Base-by-base conservation (phyloP, 2,888 invertebrate species). In the Gisinianus flammeolus region DNA sequence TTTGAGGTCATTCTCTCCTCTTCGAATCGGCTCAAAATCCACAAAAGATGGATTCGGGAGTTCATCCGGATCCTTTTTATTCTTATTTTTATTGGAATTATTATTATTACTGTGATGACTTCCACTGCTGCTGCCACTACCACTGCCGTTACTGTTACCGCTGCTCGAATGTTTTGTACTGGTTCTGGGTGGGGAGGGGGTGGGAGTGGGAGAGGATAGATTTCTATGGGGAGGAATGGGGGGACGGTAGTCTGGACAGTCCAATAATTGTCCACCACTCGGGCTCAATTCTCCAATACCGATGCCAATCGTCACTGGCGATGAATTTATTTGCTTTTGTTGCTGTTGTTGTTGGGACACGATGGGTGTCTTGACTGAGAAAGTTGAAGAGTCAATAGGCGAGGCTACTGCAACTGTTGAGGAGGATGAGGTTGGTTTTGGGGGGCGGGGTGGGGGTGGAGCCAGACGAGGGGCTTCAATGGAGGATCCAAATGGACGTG, bases 201-300 rank as follows among this genome's bases (percentile, higher is more conserved):
- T 74, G 75, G 85, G 35, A 86, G 87, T 28, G 85, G 85, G 66
- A 80, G 78, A 78, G 78, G 76, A 76, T 75, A 58, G 83, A 81
- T 92, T 93, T 84, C 94, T 90, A 86, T 95, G 95, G 35, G 94
- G 95, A 28, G 95, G 95, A 77, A 95, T 93, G n/a, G 94, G 94
- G 4, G 95, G 94, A 84, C 93, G 91, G 88, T 95, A 94, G 83
- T 93, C 93, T 85, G 91, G 91, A 74, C 81, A 78, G 85, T 89
- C 87, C n/a, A n/a, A 76, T 81, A 89, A 71, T 89, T 89, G 83
- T 24, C 77, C 35, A 78, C 77, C 70, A 52, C 22, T 24, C 52
- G 54, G 52, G 22, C n/a, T n/a, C 19, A 22, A 6, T 30, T 16
- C 12, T 2, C 72, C 28, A 16, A 4, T n/a, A 16, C 58, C 30